Evolutionary conservation across 2,113 vertebrate genomes (phyloP).

Genomic region (Pao palembangensis): DNA sequence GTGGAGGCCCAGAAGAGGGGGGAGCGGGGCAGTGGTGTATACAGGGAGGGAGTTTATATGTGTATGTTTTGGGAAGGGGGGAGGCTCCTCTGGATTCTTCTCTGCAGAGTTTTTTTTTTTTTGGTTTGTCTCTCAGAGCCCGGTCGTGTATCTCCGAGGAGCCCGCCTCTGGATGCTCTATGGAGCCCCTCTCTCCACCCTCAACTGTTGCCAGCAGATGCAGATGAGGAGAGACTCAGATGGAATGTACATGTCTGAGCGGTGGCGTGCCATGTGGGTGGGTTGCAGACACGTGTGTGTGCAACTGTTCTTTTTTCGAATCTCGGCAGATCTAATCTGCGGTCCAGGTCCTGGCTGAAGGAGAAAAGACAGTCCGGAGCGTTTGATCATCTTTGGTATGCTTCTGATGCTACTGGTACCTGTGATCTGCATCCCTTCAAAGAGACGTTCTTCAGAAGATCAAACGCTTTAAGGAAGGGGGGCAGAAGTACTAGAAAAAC

Average conservation of each 20-base stretch:
- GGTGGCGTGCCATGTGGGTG: conserved; percentile 44
- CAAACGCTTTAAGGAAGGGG: conserved; percentile 33
- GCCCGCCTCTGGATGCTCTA: conserved; percentile 3
- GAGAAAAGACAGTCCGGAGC: conserved; percentile 53
- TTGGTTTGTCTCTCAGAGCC: conserved; percentile 42
- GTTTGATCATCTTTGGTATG: conserved; percentile 80
- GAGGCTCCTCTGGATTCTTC: conserved; percentile 73
- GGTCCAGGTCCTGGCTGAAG: conserved; percentile 74
- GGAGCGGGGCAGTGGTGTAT: conserved; percentile 19
- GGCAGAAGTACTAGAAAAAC: not conserved
- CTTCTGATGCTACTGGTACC: conserved; percentile 80
- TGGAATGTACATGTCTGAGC: conserved; percentile 47
- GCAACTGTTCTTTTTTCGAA: conserved; percentile 65
- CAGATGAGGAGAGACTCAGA: conserved; percentile 22
- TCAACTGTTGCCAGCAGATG: conserved; percentile 29
- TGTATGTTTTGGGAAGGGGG: conserved; percentile 15
- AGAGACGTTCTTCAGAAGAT: conserved; percentile 37
- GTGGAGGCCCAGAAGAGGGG: conserved; percentile 69
- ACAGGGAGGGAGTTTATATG: conserved; percentile 31
- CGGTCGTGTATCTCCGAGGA: conserved; percentile 28
- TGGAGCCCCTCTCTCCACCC: conserved; percentile 5
- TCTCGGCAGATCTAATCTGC: conserved; percentile 82
- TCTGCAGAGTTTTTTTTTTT: conserved; percentile 65
- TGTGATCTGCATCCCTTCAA: conserved; percentile 63
- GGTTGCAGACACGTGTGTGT: conserved; percentile 54